phyloP scores from a whole-genome alignment of 2,888 invertebrate genomes.

The Ormyrus thymus region DNA sequence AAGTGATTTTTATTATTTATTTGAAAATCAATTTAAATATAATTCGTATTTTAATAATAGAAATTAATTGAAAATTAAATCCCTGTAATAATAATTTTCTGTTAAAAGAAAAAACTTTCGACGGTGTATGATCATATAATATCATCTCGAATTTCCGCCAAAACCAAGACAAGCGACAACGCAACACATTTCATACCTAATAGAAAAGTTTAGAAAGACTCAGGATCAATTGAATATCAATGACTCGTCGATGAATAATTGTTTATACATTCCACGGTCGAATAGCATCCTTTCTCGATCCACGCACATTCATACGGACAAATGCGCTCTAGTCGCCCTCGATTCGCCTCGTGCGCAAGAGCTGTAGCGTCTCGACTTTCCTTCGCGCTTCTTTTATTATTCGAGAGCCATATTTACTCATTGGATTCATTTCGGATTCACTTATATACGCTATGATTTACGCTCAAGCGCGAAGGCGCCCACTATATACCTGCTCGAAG shows the following conservation, averaged over 20 bases:
- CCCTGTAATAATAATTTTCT: too few relatives aligned
- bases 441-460: conserved; percentile 69
- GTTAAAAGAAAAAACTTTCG: background rate
- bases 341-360: conserved; percentile 27
- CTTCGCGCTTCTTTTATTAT: conserved; percentile 63
- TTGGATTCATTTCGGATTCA: conserved; percentile 73
- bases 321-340: background rate
- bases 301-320: background rate
- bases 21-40: too few relatives aligned
- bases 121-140: background rate
- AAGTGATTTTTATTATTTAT: too few relatives aligned
- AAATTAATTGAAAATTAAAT: too few relatives aligned
- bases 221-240: conserved; percentile 45
- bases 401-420: conserved; percentile 73
- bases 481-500: conserved; percentile 60
- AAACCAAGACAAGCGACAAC: background rate
- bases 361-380: conserved; percentile 15
- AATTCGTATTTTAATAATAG: too few relatives aligned
- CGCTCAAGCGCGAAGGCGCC: conserved; percentile 63
- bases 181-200: conserved; percentile 18
- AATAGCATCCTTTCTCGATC: conserved; percentile 1
- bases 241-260: conserved; percentile 42
- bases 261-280: conserved; percentile 37
- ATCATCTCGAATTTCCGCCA: background rate
- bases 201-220: conserved; percentile 48